phyloP scores from a whole-genome alignment of 2,113 vertebrate genomes.

The Thinocorus orbignyianus region DNA sequence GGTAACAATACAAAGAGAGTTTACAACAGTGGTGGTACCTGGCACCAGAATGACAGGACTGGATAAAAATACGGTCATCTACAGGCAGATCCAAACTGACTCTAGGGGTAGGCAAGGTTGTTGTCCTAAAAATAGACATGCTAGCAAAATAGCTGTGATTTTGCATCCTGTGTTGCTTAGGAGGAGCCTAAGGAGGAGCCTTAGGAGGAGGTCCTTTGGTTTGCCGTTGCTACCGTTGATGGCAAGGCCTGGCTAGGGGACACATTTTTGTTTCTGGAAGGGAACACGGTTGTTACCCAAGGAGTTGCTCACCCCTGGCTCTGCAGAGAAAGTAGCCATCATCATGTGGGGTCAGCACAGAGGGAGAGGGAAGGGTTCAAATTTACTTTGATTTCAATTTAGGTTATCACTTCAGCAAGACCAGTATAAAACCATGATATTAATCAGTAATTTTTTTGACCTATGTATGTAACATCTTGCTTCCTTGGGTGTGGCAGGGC shows the following conservation, averaged over 20 bases:
- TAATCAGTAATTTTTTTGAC: background rate
- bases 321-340: background rate
- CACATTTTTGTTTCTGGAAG: background rate
- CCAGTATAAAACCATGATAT: background rate
- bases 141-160: background rate
- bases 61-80: background rate
- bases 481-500: background rate
- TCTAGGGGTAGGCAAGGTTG: background rate
- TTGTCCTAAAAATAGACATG: background rate
- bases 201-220: no score
- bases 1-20: fast-evolving
- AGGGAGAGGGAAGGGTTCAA: background rate
- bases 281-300: background rate
- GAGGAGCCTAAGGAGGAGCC: no score
- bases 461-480: background rate
- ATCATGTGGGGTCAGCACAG: background rate
- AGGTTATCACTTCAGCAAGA: background rate
- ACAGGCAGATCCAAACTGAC: background rate
- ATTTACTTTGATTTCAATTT: background rate
- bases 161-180: background rate
- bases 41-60: background rate
- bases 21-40: background rate
- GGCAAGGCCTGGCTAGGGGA: background rate
- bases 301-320: background rate
- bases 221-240: background rate